Evolutionary conservation across 2,888 invertebrate genomes (phyloP).

Genomic region (Mythimna ferrago): DNA sequence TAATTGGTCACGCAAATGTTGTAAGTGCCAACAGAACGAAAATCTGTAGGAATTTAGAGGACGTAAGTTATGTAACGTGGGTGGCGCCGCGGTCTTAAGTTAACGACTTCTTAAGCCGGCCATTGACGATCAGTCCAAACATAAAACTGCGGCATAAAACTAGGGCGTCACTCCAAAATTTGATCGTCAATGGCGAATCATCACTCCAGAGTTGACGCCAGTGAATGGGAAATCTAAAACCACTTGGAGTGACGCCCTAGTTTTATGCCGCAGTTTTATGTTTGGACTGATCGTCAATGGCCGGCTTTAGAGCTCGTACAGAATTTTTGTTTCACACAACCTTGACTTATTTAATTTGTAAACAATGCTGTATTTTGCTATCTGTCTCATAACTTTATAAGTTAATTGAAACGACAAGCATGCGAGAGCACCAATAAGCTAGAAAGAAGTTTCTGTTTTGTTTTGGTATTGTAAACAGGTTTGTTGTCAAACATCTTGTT

Average conservation of each 20-base stretch:
- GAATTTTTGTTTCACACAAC: conserved; percentile 56
- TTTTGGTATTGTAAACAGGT: neutral
- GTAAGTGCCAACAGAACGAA: conserved; percentile 65
- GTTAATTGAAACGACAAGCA: conserved; percentile 20
- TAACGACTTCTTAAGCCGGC: conserved; percentile 36
- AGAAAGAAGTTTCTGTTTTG: neutral
- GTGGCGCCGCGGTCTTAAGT: conserved; percentile 57
- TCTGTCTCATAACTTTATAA: conserved; percentile 22
- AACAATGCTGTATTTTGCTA: conserved; percentile 42
- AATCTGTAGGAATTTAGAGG: conserved; percentile 71
- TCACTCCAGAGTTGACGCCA: too few relatives aligned
- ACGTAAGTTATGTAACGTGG: conserved; percentile 66
- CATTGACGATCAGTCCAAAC: too few relatives aligned
- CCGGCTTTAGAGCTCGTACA: conserved; percentile 24
- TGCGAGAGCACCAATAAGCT: neutral
- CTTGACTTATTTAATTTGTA: conserved; percentile 49
- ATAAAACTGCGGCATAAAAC: too few relatives aligned
- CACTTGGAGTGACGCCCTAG: too few relatives aligned
- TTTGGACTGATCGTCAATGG: too few relatives aligned
- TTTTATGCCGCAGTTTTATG: too few relatives aligned
- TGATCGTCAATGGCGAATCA: too few relatives aligned
- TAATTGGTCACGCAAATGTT: conserved; percentile 67
- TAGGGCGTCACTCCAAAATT: too few relatives aligned
- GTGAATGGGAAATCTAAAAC: too few relatives aligned
- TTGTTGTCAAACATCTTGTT: neutral